Evolutionary conservation across 2,888 invertebrate species (phyloP), one percentile per base, ranked within the genome.

Genomic region (Stomorhina lunata): DNA sequence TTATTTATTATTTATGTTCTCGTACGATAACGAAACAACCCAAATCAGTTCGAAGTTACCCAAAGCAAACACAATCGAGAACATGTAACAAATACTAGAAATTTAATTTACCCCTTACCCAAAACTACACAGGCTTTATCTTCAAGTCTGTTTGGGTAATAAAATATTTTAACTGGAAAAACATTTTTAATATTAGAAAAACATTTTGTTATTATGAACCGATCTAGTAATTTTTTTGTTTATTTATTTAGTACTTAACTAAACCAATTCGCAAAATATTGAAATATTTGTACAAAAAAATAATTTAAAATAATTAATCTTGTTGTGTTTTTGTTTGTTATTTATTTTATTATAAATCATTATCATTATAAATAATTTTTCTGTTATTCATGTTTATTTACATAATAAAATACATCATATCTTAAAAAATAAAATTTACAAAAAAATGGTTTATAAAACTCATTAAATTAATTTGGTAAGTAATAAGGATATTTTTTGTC

Each of bases 401-500:
- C 40, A 69, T 20, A 75, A 73, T 69, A 83, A 82, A 75, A 61
- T n/a, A 68, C 57, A 61, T 53, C 66, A n/a, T 6, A 55, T 79
- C 45, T 72, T 63, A 76, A 75, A n/a, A n/a, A 69, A 43, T 40
- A 20, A 27, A 68, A 57, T 77, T 17, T 81, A 81, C 15, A 72
- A 65, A 75, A n/a, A n/a, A 78, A 57, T 50, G 53, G 22, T 66
- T 79, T 78, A 66, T 48, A 79, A 79, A 79, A 76, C 61, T 32
- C 50, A 76, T 75, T 55, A 37, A 71, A 77, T 22, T 37, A 66
- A 71, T 79, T 82, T 72, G 79, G 79, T 82, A 82, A 73, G 79
- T 79, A 50, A 55, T 71, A 73, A 45, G 27, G 7, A 55, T 37
- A 25, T 57, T 55, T 43, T 43, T 25, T 55, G 27, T 25, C 34